These are phyloP conservation scores for Drosophila lacertosa DNA, from an alignment of 1,140 invertebrate genomes.

Conservation along the genomic window DNA sequence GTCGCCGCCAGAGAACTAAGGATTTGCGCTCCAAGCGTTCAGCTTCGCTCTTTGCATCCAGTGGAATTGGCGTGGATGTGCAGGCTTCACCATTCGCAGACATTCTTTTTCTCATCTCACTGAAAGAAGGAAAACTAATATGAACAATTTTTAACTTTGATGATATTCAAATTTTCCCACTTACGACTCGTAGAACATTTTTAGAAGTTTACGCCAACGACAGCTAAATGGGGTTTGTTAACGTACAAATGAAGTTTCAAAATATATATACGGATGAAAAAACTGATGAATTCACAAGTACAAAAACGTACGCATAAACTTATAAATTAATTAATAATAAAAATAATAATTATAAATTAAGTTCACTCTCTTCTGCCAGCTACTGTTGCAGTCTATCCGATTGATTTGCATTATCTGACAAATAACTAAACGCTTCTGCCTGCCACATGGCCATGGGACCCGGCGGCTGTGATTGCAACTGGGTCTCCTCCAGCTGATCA, in stretches of 20 bases:
- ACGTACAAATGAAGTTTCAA: background rate
- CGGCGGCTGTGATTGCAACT: conserved; percentile 28
- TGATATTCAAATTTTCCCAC: conserved; percentile 5
- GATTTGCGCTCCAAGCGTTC: conserved; percentile 85
- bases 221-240: background rate
- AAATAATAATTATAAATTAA: no score
- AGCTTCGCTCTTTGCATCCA: background rate
- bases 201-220: background rate
- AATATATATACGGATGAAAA: no score
- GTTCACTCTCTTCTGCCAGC: background rate
- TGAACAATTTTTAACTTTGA: background rate
- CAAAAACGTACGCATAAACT: no score
- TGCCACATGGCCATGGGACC: conserved; percentile 52
- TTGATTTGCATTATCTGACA: background rate
- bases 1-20: conserved; percentile 94
- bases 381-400: background rate
- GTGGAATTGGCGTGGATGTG: background rate
- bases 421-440: background rate
- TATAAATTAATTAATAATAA: no score
- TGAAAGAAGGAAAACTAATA: background rate
- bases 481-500: background rate
- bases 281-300: background rate
- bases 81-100: background rate
- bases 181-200: conserved; percentile 1
- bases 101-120: conserved; percentile 35